Evolutionary conservation across 2,797 vertebrate genomes (phyloP).

Genomic region (Enteromius afrohamiltoni): DNA sequence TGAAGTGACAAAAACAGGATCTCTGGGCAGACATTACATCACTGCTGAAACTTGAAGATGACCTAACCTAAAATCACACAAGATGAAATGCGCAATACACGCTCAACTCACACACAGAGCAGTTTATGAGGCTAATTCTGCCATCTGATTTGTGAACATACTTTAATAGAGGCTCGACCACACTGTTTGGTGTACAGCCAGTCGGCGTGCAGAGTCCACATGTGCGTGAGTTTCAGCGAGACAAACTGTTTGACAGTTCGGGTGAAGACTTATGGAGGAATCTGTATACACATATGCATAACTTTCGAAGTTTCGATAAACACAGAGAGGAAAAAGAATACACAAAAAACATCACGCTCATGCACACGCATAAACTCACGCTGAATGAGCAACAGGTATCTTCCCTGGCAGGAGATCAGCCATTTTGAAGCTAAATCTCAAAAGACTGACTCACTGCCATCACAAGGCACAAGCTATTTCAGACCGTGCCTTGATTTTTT

Average conservation of each 20-base stretch:
- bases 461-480: slow-evolving; percentile 48
- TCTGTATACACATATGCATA: slow-evolving; percentile 34
- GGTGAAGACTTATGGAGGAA: slow-evolving; percentile 17
- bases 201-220: slow-evolving; percentile 16
- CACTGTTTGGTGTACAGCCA: slow-evolving; percentile 21
- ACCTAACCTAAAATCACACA: slow-evolving; percentile 27
- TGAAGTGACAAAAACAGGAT: slow-evolving; percentile 38
- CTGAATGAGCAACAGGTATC: slow-evolving; percentile 33
- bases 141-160: slow-evolving; percentile 16
- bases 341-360: slow-evolving; percentile 34
- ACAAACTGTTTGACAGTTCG: slow-evolving; percentile 44
- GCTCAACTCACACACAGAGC: slow-evolving; percentile 19
- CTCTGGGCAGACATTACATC: slow-evolving; percentile 54
- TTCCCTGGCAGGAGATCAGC: slow-evolving; percentile 25
- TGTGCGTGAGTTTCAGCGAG: neutral
- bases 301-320: slow-evolving; percentile 39
- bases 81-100: slow-evolving; percentile 36
- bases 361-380: slow-evolving; percentile 11
- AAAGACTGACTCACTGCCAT: slow-evolving; percentile 50
- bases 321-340: slow-evolving; percentile 17
- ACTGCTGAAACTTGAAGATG: slow-evolving; percentile 45
- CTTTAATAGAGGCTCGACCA: slow-evolving; percentile 13
- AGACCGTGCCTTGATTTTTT: slow-evolving; percentile 39
- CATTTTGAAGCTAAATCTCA: slow-evolving; percentile 52
- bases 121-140: slow-evolving; percentile 8